Percentiles rank a stretch among this genome's conserved stretches.
phyloP scores from a whole-genome alignment of 2,797 vertebrate species.

The Menidia menidia region DNA sequence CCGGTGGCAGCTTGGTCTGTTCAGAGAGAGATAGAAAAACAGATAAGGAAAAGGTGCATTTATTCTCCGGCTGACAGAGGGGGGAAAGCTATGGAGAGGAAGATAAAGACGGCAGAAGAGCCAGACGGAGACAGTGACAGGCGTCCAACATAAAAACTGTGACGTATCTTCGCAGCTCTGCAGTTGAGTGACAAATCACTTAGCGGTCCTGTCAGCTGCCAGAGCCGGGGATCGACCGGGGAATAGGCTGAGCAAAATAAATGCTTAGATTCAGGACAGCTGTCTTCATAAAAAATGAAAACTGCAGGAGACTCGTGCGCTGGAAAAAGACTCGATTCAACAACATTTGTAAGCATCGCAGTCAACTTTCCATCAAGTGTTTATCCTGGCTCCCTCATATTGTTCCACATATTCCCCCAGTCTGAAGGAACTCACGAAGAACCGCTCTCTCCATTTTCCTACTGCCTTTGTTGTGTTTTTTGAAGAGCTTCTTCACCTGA shows the following conservation, averaged over 20 bases:
- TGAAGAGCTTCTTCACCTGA: too few species aligned
- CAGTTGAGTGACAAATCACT: conserved; percentile 48
- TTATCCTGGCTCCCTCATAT: neutral
- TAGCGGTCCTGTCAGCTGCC: conserved; percentile 26
- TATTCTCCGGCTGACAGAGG: conserved; percentile 28
- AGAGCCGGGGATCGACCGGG: conserved; percentile 18
- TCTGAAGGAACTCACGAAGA: too few species aligned
- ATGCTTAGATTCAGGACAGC: conserved; percentile 7
- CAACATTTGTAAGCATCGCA: neutral
- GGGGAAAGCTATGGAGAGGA: conserved; percentile 15
- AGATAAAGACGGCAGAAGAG: conserved; percentile 19
- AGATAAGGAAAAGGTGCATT: conserved; percentile 20
- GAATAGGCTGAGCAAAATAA: conserved; percentile 9
- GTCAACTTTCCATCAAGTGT: neutral
- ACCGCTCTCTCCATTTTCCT: too few species aligned
- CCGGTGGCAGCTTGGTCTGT: conserved; percentile 21
- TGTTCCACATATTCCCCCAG: too few species aligned
- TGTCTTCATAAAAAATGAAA: conserved; percentile 4
- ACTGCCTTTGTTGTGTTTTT: too few species aligned
- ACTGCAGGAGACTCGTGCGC: conserved; percentile 5
- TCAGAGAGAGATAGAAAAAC: neutral
- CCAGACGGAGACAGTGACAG: conserved; percentile 39
- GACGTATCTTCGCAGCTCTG: conserved; percentile 28
- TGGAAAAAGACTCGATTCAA: neutral
- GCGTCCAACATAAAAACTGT: conserved; percentile 35